Evolutionary conservation across 2,113 vertebrate genomes (phyloP).

Genomic region (Regulus satrapa): DNA sequence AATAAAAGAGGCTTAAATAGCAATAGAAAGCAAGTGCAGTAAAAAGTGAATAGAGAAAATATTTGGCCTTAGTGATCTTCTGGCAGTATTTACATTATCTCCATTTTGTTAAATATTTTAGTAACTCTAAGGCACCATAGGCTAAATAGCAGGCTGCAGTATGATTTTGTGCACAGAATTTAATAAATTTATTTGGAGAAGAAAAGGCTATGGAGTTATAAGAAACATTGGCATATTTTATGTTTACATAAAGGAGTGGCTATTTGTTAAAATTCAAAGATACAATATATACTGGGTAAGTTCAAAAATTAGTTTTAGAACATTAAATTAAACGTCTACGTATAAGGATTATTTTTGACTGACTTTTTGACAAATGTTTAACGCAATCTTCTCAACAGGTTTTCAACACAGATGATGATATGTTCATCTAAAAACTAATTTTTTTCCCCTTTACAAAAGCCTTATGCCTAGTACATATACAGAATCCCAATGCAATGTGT

Average conservation of each 20-base stretch:
- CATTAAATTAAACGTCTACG: constrained; percentile 58
- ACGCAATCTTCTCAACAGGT: constrained; percentile 48
- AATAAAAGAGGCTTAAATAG: constrained; percentile 79
- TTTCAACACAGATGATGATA: constrained; percentile 64
- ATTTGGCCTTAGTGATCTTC: constrained; percentile 84
- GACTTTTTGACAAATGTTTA: constrained; percentile 63
- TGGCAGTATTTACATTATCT: constrained; percentile 86
- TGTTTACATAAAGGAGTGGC: constrained; percentile 64
- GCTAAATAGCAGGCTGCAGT: constrained; percentile 81
- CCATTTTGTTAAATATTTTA: constrained; percentile 82
- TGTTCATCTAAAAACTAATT: constrained; percentile 68
- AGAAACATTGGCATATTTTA: constrained; percentile 65
- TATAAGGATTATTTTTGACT: constrained; percentile 58
- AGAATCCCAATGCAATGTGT: constrained; percentile 54
- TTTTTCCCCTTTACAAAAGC: constrained; percentile 59
- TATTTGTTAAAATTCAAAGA: constrained; percentile 56
- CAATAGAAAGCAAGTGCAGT: constrained; percentile 85
- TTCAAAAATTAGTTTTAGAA: constrained; percentile 57
- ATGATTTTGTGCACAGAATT: constrained; percentile 78
- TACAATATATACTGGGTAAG: constrained; percentile 50
- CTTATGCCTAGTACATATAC: constrained; percentile 59
- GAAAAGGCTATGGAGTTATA: constrained; percentile 52
- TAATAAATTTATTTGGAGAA: constrained; percentile 54
- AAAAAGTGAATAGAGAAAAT: constrained; percentile 90
- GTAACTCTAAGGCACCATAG: constrained; percentile 86